Evolutionary conservation across 2,888 invertebrate species (phyloP).

Genomic region (Fragum sueziense): DNA sequence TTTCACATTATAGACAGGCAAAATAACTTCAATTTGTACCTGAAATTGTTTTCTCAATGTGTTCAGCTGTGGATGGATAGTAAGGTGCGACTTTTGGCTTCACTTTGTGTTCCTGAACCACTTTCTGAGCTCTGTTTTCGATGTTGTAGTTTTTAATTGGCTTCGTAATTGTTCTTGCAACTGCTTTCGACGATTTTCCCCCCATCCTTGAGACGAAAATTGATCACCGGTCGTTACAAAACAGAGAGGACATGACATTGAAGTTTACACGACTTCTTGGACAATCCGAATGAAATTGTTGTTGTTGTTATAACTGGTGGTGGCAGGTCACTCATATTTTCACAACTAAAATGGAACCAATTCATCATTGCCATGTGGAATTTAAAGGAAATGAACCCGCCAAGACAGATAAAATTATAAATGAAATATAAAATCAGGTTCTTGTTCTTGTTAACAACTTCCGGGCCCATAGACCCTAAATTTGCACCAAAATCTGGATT

Average conservation of each 20-base stretch:
- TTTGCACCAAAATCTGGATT: too few relatives aligned
- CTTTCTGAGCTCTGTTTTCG: conserved; percentile 69
- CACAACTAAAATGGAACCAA: too few relatives aligned
- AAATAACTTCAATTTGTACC: too few relatives aligned
- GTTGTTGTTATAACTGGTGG: too few relatives aligned
- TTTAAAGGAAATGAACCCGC: too few relatives aligned
- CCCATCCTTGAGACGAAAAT: conserved; percentile 24
- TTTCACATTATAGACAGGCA: too few relatives aligned
- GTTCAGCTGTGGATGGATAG: conserved; percentile 24
- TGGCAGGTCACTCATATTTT: too few relatives aligned
- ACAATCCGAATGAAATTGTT: conserved; percentile 1
- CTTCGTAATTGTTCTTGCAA: conserved; percentile 33
- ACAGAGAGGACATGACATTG: conserved; percentile 27
- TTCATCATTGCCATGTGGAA: too few relatives aligned
- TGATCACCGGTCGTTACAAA: neutral
- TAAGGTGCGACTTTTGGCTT: conserved; percentile 36
- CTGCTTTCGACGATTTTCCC: conserved; percentile 27
- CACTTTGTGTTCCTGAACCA: conserved; percentile 58
- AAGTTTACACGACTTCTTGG: conserved; percentile 2
- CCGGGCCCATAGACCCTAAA: too few relatives aligned
- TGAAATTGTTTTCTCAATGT: conserved; percentile 20
- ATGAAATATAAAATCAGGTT: too few relatives aligned
- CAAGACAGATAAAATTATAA: too few relatives aligned
- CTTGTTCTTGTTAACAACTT: too few relatives aligned
- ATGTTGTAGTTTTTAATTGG: conserved; percentile 69